Evolutionary conservation across 2,888 invertebrate species (phyloP).

Genomic region (Heliothis peltigera): DNA sequence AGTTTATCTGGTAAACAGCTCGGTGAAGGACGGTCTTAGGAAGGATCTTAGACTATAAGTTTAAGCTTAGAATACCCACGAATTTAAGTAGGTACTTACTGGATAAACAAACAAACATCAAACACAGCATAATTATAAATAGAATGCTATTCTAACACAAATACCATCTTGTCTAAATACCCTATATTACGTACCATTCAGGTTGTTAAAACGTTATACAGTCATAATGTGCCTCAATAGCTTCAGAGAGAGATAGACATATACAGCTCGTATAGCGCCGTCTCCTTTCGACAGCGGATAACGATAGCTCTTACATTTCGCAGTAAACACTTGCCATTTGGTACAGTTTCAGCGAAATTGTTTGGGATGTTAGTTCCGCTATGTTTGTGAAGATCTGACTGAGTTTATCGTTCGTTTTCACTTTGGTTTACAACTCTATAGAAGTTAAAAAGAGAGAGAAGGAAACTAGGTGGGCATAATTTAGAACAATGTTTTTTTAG

Average conservation of each 20-base stretch:
- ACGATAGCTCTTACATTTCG: conserved; percentile 35
- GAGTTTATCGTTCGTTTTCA: not conserved
- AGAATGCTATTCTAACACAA: conserved; percentile 13
- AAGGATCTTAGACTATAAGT: no score
- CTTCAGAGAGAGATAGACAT: conserved; percentile 7
- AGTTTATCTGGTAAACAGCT: no score
- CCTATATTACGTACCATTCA: conserved; percentile 5
- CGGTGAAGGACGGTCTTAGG: no score
- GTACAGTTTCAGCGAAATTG: conserved; percentile 16
- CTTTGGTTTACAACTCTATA: not conserved
- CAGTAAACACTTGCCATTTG: conserved; percentile 30
- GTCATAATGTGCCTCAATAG: conserved; percentile 18
- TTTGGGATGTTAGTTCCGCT: conserved; percentile 33
- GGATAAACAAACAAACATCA: conserved; percentile 2
- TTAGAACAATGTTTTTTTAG: not conserved
- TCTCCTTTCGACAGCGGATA: conserved; percentile 18
- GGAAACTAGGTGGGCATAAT: not conserved
- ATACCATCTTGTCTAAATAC: conserved; percentile 12
- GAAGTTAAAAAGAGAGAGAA: no score
- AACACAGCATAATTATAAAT: no score
- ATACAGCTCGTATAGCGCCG: not conserved
- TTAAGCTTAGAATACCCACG: no score
- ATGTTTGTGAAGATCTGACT: conserved; percentile 39
- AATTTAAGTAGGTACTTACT: no score
- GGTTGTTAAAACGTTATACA: conserved; percentile 20